These are phyloP conservation scores for Margaritifera margaritifera DNA, from an alignment of 2,888 invertebrate genomes.

Conservation along the genomic window DNA sequence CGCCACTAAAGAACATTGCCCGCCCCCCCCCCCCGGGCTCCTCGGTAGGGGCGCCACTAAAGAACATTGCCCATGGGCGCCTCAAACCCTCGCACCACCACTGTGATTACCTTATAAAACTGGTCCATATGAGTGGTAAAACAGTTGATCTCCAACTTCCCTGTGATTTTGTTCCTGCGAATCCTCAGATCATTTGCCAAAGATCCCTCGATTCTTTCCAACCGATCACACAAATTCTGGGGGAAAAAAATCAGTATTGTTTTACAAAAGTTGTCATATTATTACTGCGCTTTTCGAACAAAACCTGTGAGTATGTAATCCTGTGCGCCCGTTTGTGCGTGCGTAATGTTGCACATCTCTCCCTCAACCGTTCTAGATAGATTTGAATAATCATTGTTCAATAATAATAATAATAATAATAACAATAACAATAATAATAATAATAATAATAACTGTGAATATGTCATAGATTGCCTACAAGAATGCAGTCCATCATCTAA, in stretches of 20 bases:
- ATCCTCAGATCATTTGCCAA: conserved; percentile 40
- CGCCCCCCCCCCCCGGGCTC: conserved; percentile 7
- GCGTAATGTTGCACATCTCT: background rate
- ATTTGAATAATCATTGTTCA: no score
- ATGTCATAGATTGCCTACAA: no score
- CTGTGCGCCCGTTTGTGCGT: background rate
- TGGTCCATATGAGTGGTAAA: conserved; percentile 44
- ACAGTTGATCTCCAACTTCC: conserved; percentile 43
- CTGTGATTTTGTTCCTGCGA: conserved; percentile 36
- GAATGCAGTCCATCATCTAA: no score
- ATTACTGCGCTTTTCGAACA: no score
- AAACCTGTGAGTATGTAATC: no score
- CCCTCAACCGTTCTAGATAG: background rate
- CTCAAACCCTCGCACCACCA: no score
- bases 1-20: conserved; percentile 2
- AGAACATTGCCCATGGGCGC: no score
- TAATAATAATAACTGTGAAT: no score
- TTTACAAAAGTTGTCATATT: background rate
- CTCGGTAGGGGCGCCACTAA: no score
- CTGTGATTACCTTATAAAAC: conserved; percentile 41
- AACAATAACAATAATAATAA: no score
- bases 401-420: no score
- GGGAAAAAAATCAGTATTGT: conserved; percentile 6
- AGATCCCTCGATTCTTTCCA: conserved; percentile 38
- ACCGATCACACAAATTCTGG: conserved; percentile 52